Evolutionary conservation across 2,888 invertebrate species (phyloP).

Genomic region (Polyommatus iphigenia): DNA sequence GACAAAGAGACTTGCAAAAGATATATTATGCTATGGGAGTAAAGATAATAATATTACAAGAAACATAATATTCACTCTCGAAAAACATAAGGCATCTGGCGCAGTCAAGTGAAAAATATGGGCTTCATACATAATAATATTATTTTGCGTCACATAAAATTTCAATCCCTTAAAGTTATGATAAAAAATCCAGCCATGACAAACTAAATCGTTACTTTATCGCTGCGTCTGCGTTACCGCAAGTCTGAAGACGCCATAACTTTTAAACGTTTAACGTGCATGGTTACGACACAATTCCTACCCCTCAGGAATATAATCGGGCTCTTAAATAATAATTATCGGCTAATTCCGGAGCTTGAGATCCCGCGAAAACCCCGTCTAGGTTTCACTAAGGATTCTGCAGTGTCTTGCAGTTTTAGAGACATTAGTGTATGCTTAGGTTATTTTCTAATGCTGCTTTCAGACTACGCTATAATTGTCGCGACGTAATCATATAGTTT

Average conservation of each 20-base stretch:
- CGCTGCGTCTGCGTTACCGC: background rate
- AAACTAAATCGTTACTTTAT: background rate
- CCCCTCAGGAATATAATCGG: conserved; percentile 34
- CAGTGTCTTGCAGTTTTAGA: background rate
- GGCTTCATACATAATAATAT: too few relatives aligned
- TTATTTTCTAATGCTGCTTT: background rate
- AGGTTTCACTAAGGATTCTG: conserved; percentile 26
- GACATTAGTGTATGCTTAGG: background rate
- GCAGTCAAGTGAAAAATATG: too few relatives aligned
- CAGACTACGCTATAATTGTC: too few relatives aligned
- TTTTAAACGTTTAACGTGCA: conserved; percentile 27
- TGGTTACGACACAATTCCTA: conserved; percentile 32
- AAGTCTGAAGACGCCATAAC: background rate
- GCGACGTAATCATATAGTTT: too few relatives aligned
- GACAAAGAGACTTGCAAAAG: too few relatives aligned
- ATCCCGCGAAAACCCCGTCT: background rate
- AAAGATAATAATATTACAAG: too few relatives aligned
- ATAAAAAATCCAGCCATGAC: too few relatives aligned
- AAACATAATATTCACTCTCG: too few relatives aligned
- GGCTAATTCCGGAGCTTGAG: conserved; percentile 23
- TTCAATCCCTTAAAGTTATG: too few relatives aligned
- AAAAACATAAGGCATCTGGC: too few relatives aligned
- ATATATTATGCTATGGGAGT: too few relatives aligned
- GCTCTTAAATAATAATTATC: conserved; percentile 37
- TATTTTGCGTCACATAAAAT: too few relatives aligned